Base-by-base conservation (phyloP, 2,888 invertebrate genomes). In the Philopedon plagiatum region DNA sequence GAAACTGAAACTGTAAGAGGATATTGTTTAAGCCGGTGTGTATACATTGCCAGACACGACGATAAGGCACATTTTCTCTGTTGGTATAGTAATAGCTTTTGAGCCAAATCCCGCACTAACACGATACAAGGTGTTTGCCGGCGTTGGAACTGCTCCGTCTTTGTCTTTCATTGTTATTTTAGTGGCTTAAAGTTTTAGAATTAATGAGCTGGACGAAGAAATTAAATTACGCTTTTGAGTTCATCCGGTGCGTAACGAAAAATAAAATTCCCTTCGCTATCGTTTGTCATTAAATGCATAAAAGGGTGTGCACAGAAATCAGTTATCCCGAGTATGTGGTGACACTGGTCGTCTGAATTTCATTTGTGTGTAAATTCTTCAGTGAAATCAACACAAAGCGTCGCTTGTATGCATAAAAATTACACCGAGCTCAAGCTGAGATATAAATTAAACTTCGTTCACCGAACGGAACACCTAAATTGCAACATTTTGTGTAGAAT, bases 1-100 rank as follows among this genome's bases (percentile, higher is more conserved):
- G 37, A 39, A 57, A 57, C 39, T 57, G 29, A 23, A 29, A 29
- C 54, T 29, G 21, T 57, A 57, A 57, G 57, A 37, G 57, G 67
- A 72, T 72, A 72, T 67, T 67, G 71, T 72, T 71, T 8, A 61
- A 66, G 61, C 65, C 61, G 19, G 34, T 32, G 29, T 34, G 66
- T 37, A 58, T 58, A 64, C 64, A 66, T 29, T 60, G 65, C 37
- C 13, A 72, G 44, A 72, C 57, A 62, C 3, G 62, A 41, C 66
- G 71, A 72, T 72, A 72, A 72, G 71, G 71, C 71, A 72, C 71
- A 72, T 58, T 72, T 67, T 64, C 32, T 62, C 51, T 72, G 64
- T 66, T 66, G 54, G 61, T 62, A 46, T 32, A 46, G 32, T 46
- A 62, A 46, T 62, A 13, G 21, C 46, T 32, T 46, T 46, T 9